Evolutionary conservation across 37 sponge, comb jelly and placozoan species (phyloP), one percentile per base, ranked within the genome.

Genomic region (Cladorhizidae sp.): DNA sequence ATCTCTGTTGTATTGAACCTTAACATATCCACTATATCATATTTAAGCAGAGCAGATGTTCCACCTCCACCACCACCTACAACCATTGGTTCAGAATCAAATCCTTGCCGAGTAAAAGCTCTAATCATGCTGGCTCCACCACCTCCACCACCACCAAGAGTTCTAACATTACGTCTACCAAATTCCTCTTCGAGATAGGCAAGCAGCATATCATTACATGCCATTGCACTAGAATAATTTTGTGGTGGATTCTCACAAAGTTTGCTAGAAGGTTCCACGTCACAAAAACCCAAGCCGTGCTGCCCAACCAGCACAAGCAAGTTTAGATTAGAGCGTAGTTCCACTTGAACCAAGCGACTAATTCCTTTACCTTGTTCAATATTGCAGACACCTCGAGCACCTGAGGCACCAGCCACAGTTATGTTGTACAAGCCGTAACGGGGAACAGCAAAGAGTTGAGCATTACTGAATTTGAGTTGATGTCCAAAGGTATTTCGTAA

Each of bases 81-180:
- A 0, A 83, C 69, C 15, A 75, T 28, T 7, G 87, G 77, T 0
- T 40, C 35, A 18, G 72, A 69, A 17, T 68, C 42, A 8, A 29
- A 35, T 43, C 41, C 67, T 5, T 64, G 31, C 62, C 37, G 36
- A 2, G 36, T 73, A 7, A 0, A 12, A 14, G 40, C 50, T 40
- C 81, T 37, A 20, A 89, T 36, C 64, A 89, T 61, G 43, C 84
- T 89, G 29, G 73, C 84, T 54, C 89, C 89, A 31, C 89, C 89
- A 64, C 80, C 89, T 45, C 84, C 79, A 23, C 89, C 89, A 0
- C 84, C 89, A 28, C 89, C 89, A 73, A 37, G 26, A 58, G 49
- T 29, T 11, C 6, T 28, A 28, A 67, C 8, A 17, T 3, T 32
- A 6, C 7, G n/a, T 18, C 6, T 6, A 37, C 14, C 20, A 67